Evolutionary conservation across 2,888 invertebrate genomes (phyloP), one percentile per base, ranked within the genome.

Genomic region (Hydrotaea diabolus): DNA sequence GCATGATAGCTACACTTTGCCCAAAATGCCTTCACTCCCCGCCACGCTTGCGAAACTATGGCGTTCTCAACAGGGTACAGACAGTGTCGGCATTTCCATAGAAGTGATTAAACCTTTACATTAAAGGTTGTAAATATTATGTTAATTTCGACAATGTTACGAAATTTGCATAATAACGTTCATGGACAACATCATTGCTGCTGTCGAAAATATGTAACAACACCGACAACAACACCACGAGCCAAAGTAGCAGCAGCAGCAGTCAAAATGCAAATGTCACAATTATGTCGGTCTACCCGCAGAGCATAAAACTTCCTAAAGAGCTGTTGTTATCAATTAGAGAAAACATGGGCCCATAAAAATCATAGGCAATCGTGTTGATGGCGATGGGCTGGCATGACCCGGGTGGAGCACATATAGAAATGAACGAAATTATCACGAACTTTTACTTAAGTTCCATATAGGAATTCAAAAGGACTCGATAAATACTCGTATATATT

Each of bases 21-120:
- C n/a, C n/a, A n/a, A n/a, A n/a, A n/a, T n/a, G n/a, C 31, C 31
- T 2, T 31, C 31, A 2, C 31, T 31, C 31, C 31, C 31, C 31
- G 3, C 31, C 39, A 36, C 36, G 36, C 5, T 36, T 36, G 36
- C 5, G 36, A n/a, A n/a, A 31, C 7, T 31, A 7, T 31, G 31
- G 31, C 7, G 7, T 2, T 31, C 31, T 31, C 31, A 31, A 31
- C n/a, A n/a, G 31, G 2, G 31, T 31, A 59, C 21, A 55, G 53
- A 69, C 2, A 2, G 7, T 46, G 46, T 66, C 7, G 59, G 49
- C 8, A 71, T 49, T 69, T 49, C 4, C 23, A 49, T 49, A 23
- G 15, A 36, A 49, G 62, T 53, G 23, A 82, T 78, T 78, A 78
- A 74, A 75, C 13, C 53, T 78, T 74, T 11, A 46, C 59, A 59